Evolutionary conservation across 2,888 invertebrate species (phyloP).

Genomic region (Apotomis turbidana): DNA sequence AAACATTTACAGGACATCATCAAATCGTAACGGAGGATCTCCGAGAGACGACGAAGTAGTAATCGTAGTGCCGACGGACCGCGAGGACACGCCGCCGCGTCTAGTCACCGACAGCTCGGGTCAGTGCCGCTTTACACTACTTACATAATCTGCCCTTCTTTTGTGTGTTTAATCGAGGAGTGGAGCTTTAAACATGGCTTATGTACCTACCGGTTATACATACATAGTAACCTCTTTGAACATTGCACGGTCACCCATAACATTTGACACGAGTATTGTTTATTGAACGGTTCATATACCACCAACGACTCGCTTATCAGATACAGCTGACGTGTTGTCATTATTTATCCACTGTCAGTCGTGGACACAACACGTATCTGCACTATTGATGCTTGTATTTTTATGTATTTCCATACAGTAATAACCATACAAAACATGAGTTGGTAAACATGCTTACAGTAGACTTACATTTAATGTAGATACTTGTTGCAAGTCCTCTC

Average conservation of each 20-base stretch:
- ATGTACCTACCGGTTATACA: slow-evolving; percentile 31
- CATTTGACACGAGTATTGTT: slow-evolving; percentile 26
- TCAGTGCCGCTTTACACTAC: slow-evolving; percentile 58
- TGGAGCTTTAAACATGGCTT: slow-evolving; percentile 4
- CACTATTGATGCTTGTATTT: slow-evolving; percentile 23
- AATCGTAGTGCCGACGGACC: slow-evolving; percentile 75
- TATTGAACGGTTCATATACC: slow-evolving; percentile 29
- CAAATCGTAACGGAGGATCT: slow-evolving; percentile 71
- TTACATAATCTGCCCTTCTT: not conserved
- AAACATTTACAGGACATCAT: slow-evolving; percentile 68
- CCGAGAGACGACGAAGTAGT: slow-evolving; percentile 78
- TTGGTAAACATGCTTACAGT: slow-evolving; percentile 9
- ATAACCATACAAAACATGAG: slow-evolving; percentile 1
- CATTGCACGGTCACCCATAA: slow-evolving; percentile 30
- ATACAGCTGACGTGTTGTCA: slow-evolving; percentile 23
- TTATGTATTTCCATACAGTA: slow-evolving; percentile 2
- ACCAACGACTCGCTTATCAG: slow-evolving; percentile 29
- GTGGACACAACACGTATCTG: slow-evolving; percentile 33
- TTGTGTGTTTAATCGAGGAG: not conserved
- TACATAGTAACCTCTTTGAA: slow-evolving; percentile 22
- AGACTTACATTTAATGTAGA: slow-evolving; percentile 7
- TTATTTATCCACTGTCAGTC: slow-evolving; percentile 18
- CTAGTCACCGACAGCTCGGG: slow-evolving; percentile 87
- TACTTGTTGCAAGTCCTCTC: slow-evolving; percentile 28
- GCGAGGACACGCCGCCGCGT: slow-evolving; percentile 81